Evolutionary conservation across 2,113 vertebrate species (phyloP).

Genomic region (Trochalopteron elliotii): DNA sequence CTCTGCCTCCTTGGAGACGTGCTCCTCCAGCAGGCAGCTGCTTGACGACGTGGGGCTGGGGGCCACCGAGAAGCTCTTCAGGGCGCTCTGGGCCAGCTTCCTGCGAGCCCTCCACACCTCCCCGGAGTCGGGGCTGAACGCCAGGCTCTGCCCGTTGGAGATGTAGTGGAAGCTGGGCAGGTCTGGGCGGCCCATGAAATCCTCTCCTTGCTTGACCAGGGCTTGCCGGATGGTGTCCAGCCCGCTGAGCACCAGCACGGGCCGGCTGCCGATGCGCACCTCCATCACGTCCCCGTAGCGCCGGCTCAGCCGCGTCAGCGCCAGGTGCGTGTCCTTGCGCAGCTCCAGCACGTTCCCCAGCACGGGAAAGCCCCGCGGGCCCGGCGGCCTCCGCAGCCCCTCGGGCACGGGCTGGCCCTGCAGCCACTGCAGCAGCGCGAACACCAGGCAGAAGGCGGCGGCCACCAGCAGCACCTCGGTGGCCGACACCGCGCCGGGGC

Average conservation of each 20-base stretch:
- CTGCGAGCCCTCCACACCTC: constrained; percentile 77
- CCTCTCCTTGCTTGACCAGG: constrained; percentile 85
- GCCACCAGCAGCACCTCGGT: constrained; percentile 77
- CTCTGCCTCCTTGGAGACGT: constrained; percentile 79
- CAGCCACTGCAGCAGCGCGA: constrained; percentile 69
- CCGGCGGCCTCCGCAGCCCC: constrained; percentile 81
- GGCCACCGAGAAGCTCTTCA: constrained; percentile 76
- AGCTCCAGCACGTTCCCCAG: constrained; percentile 83
- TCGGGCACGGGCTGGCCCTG: constrained; percentile 63
- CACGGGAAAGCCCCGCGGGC: constrained; percentile 82
- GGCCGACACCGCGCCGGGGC: constrained; percentile 62
- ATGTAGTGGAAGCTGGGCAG: constrained; percentile 72
- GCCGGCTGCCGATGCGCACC: constrained; percentile 84
- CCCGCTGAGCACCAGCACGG: constrained; percentile 87
- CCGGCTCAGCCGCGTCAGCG: constrained; percentile 79
- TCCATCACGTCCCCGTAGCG: constrained; percentile 83
- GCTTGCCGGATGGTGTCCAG: constrained; percentile 82
- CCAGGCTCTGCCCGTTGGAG: constrained; percentile 69
- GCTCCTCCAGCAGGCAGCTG: constrained; percentile 78
- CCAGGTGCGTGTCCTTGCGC: constrained; percentile 79
- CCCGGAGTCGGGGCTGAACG: constrained; percentile 77
- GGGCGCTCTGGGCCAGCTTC: constrained; percentile 77
- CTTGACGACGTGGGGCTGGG: constrained; percentile 45
- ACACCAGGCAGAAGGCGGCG: constrained; percentile 69
- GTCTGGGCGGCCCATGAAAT: constrained; percentile 86